These are phyloP conservation scores for Edolisoma coerulescens DNA, from an alignment of 2,113 vertebrate species.

Conservation along the genomic window DNA sequence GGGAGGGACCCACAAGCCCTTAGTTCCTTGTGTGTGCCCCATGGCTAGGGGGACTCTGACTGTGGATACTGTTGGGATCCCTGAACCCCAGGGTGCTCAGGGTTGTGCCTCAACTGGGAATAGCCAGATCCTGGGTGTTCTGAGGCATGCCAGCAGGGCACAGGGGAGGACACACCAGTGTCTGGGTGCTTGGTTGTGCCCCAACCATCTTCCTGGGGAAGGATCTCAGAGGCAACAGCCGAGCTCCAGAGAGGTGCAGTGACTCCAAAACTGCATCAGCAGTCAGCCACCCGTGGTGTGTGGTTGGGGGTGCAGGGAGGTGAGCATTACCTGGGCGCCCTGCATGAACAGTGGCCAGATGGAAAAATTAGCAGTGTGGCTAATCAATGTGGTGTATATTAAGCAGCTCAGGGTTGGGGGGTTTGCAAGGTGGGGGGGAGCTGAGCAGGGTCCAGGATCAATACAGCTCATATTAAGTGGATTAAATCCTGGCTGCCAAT, in stretches of 20 bases:
- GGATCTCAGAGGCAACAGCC: not conserved
- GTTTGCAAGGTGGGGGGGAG: not conserved
- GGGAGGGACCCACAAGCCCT: not conserved
- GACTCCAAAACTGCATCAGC: not conserved
- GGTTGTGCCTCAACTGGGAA: not conserved
- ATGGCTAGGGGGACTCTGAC: not conserved
- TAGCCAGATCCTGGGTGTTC: not conserved
- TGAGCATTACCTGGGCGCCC: not conserved
- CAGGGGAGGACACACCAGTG: not conserved
- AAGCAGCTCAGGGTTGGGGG: not conserved
- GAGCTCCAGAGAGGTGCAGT: accelerated
- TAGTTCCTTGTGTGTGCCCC: not conserved
- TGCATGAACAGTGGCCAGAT: not conserved
- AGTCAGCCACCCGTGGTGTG: not conserved
- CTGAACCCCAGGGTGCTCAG: not conserved
- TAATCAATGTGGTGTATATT: conserved; percentile 47
- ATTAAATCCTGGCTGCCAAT: not conserved
- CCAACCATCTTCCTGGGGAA: not conserved
- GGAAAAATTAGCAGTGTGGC: conserved; percentile 39
- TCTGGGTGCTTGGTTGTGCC: not conserved
- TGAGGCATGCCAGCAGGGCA: not conserved
- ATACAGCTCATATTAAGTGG: conserved; percentile 22
- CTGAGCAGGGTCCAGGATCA: not conserved
- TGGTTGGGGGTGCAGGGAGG: not conserved
- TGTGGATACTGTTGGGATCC: not conserved